Evolutionary conservation across 2,113 vertebrate species (phyloP).

Genomic region (Gallinago paraguaiae): DNA sequence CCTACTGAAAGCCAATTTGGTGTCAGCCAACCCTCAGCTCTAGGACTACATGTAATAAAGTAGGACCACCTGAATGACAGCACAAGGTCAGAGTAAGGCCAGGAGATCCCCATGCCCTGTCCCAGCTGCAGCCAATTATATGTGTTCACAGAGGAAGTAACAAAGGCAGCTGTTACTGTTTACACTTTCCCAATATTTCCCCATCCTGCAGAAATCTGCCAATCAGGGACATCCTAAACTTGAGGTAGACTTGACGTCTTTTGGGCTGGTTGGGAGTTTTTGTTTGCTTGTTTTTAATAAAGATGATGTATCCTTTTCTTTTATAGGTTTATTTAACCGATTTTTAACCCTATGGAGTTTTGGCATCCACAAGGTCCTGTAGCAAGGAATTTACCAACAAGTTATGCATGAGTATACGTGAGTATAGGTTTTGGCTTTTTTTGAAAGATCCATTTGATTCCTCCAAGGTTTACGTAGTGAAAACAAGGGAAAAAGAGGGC

Average conservation of each 20-base stretch:
- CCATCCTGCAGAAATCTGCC: neutral
- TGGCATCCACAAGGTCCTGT: neutral
- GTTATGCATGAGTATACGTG: neutral
- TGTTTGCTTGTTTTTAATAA: neutral
- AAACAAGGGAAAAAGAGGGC: neutral
- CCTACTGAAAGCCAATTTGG: neutral
- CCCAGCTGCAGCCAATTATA: neutral
- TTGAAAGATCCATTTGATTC: neutral
- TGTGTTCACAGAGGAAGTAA: accelerated
- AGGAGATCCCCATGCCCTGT: neutral
- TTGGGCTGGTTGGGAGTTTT: neutral
- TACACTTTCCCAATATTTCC: neutral
- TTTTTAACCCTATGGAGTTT: neutral
- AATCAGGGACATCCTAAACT: neutral
- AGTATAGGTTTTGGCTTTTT: neutral
- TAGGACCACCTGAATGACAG: neutral
- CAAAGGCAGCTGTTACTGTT: accelerated
- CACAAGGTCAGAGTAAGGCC: neutral
- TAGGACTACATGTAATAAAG: accelerated
- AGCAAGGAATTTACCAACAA: neutral
- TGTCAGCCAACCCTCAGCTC: neutral
- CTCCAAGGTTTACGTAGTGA: neutral
- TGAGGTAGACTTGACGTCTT: neutral
- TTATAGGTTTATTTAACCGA: neutral
- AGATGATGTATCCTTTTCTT: neutral